Percentiles rank a stretch among this genome's conserved stretches.
Evolutionary conservation across 2,888 invertebrate species (phyloP).

Genomic region (Callyntrura guangdongensis): DNA sequence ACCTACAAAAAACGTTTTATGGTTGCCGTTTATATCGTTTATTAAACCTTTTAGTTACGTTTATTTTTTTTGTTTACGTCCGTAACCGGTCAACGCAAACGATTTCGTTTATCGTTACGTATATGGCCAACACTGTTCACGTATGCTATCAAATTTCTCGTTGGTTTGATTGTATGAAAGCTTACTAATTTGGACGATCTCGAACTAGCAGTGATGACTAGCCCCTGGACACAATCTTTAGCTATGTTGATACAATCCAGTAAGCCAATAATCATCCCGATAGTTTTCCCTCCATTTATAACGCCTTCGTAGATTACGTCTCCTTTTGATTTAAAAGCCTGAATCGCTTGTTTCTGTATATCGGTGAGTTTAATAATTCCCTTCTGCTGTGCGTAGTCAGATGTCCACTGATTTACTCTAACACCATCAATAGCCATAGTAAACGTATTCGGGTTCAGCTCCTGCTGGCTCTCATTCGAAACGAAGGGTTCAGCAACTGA

Average conservation of each 20-base stretch:
- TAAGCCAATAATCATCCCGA: constrained; percentile 11
- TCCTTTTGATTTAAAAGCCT: not conserved
- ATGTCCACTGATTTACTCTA: not conserved
- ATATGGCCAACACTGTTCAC: not conserved
- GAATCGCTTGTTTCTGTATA: constrained; percentile 11
- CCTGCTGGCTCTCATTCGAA: too few species aligned
- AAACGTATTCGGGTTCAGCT: not conserved
- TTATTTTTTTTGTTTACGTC: too few species aligned
- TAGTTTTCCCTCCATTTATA: constrained; percentile 67
- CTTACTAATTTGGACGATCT: constrained; percentile 48
- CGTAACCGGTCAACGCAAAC: too few species aligned
- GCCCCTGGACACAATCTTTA: not conserved
- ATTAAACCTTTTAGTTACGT: too few species aligned
- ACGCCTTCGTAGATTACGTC: constrained; percentile 61
- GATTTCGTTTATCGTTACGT: too few species aligned
- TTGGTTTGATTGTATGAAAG: not conserved
- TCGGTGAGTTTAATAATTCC: constrained; percentile 38
- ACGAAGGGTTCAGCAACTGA: too few species aligned
- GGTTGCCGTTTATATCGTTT: too few species aligned
- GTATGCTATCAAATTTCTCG: not conserved
- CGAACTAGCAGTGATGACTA: constrained; percentile 47
- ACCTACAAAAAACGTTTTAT: too few species aligned
- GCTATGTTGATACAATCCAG: not conserved
- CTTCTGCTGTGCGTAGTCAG: not conserved
- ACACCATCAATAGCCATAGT: constrained; percentile 5